Base-by-base conservation (phyloP, 2,113 vertebrate genomes). In the Chroicocephalus ridibundus region DNA sequence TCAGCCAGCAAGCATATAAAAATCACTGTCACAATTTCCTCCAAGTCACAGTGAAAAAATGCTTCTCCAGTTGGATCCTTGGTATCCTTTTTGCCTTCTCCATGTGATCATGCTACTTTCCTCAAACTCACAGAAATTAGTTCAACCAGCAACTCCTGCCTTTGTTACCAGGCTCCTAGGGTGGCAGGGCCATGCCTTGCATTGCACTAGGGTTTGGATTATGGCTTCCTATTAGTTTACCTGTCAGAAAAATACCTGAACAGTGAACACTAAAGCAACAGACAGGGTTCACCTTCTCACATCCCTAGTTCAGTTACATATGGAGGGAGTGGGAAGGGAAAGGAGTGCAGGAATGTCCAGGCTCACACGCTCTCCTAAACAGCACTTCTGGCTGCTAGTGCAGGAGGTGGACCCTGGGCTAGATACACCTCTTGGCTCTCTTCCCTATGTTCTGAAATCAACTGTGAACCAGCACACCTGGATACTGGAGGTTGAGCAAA, bases 241-340 rank as follows among this genome's bases (percentile, higher is more conserved):
- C 57, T 42, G 4, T 46, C 13, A 80, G 49, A 69, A 77, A 90
- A 87, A 55, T 13, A 36, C 25, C 25, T 34, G 47, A 4, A 49
- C 32, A 21, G 34, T 62, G n/a, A 60, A 52, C 10, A 17, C 49
- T 38, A 27, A 51, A 77, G 54, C 2, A 9, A 71, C 31, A 38
- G 68, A 31, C 6, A 40, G 13, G 11, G 22, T 27, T 46, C 15
- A 70, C 25, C 4, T 70, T 52, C 36, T 66, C 75, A 5, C 29
- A 51, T 40, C 3, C 0, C 15, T 66, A 19, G 9, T 83, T 42
- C 11, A 13, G 19, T 17, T 44, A 57, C 0, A 0, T 32, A 9
- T 40, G 24, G 18, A 62, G 31, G 22, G 29, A 80, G 9, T 13
- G 20, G 47, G n/a, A 76, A 31, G 13, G 7, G 9, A 71, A 82